phyloP scores from a whole-genome alignment of 2,113 vertebrate genomes.

The Ailuropoda melanoleuca region DNA sequence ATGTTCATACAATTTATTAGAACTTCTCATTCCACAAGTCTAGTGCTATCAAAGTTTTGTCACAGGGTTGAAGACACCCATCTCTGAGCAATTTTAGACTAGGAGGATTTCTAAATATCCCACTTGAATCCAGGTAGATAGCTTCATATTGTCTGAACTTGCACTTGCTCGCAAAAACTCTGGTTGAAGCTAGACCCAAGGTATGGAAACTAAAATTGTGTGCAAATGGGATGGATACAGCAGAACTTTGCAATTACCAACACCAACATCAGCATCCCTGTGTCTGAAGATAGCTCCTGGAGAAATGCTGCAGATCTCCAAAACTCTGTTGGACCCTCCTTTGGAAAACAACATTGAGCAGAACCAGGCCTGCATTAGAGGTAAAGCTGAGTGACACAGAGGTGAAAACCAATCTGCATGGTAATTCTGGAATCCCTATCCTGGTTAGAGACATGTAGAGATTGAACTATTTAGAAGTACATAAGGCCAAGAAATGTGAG shows the following conservation, averaged over 20 bases:
- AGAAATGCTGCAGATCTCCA: constrained; percentile 89
- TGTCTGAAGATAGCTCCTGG: constrained; percentile 86
- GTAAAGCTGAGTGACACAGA: constrained; percentile 93
- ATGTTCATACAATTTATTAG: constrained; percentile 90
- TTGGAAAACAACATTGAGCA: constrained; percentile 90
- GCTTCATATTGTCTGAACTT: constrained; percentile 91
- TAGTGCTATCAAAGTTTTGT: constrained; percentile 81
- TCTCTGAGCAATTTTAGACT: constrained; percentile 90
- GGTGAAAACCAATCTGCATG: constrained; percentile 81
- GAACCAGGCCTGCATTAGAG: constrained; percentile 89
- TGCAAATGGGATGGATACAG: constrained; percentile 89
- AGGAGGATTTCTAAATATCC: constrained; percentile 91
- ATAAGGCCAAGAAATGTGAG: background rate
- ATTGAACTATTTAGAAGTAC: background rate
- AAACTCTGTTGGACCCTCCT: constrained; percentile 87
- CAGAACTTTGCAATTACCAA: constrained; percentile 88
- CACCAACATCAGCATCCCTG: constrained; percentile 88
- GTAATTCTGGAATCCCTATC: background rate
- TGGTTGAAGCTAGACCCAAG: constrained; percentile 91
- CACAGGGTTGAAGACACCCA: constrained; percentile 87
- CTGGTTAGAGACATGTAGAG: background rate
- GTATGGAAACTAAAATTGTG: constrained; percentile 90
- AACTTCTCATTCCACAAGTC: constrained; percentile 88
- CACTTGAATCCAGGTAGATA: constrained; percentile 90
- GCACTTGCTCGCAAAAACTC: constrained; percentile 90